phyloP scores from a whole-genome alignment of 2,113 vertebrate species.

The Butorides virescens region DNA sequence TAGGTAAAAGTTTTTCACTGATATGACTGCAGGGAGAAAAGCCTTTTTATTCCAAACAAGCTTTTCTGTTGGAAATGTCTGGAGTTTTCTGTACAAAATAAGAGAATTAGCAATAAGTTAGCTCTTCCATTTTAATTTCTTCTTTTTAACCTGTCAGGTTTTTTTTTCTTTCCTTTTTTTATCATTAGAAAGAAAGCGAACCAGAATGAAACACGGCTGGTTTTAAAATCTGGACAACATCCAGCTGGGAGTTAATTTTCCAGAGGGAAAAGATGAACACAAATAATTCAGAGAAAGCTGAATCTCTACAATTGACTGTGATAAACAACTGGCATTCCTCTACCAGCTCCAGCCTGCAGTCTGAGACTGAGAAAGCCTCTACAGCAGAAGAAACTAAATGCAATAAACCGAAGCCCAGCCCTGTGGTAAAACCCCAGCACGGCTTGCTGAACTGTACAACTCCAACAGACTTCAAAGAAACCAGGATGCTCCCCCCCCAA shows the following conservation, averaged over 20 bases:
- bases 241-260: neutral
- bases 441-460: neutral
- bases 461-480: neutral
- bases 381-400: neutral
- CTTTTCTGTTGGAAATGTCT: neutral
- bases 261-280: neutral
- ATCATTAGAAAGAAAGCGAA: neutral
- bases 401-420: neutral
- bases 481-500: neutral
- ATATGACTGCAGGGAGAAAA: conserved; percentile 1
- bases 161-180: neutral
- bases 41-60: conserved; percentile 20
- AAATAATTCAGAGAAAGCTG: neutral
- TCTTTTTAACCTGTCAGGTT: neutral
- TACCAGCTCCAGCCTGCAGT: neutral
- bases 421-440: neutral
- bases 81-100: neutral
- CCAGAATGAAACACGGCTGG: neutral
- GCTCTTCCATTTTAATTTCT: neutral
- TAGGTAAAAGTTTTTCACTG: conserved; percentile 53
- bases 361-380: neutral
- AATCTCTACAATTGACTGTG: neutral
- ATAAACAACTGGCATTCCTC: neutral
- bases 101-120: neutral
- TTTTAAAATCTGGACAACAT: neutral